phyloP scores from a whole-genome alignment of 2,797 vertebrate genomes.

The Coccyzus lansbergi region DNA sequence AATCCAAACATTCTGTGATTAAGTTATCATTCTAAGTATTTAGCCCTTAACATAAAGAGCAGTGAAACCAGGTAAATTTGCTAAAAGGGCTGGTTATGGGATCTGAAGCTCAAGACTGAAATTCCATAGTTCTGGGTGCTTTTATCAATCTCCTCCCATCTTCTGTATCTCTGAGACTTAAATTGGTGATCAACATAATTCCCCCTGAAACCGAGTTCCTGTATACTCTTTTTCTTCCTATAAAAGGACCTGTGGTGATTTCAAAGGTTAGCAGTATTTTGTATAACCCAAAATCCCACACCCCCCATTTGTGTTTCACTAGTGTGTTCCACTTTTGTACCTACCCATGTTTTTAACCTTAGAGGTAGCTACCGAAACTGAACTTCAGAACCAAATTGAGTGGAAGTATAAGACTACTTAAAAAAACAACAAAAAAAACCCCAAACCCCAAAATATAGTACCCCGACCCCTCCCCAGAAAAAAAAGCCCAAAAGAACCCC shows the following conservation, averaged over 20 bases:
- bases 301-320: too few species aligned
- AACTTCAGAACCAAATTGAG: not conserved
- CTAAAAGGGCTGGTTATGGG: not conserved
- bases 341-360: not conserved
- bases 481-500: too few species aligned
- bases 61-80: not conserved
- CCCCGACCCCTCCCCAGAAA: too few species aligned
- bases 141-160: not conserved
- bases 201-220: too few species aligned
- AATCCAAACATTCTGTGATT: conserved; percentile 46
- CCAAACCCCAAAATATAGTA: too few species aligned
- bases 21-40: conserved; percentile 24
- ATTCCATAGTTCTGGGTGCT: not conserved
- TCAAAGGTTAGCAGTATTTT: too few species aligned
- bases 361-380: not conserved
- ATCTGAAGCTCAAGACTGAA: not conserved
- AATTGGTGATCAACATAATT: too few species aligned
- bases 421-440: not conserved
- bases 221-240: too few species aligned
- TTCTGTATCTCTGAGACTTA: not conserved
- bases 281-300: too few species aligned
- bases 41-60: not conserved
- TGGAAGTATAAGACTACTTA: not conserved
- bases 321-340: too few species aligned
- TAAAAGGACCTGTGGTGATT: too few species aligned